Conservation (phyloP, 2,797 vertebrate species). For the Anguilla obscura region DNA sequence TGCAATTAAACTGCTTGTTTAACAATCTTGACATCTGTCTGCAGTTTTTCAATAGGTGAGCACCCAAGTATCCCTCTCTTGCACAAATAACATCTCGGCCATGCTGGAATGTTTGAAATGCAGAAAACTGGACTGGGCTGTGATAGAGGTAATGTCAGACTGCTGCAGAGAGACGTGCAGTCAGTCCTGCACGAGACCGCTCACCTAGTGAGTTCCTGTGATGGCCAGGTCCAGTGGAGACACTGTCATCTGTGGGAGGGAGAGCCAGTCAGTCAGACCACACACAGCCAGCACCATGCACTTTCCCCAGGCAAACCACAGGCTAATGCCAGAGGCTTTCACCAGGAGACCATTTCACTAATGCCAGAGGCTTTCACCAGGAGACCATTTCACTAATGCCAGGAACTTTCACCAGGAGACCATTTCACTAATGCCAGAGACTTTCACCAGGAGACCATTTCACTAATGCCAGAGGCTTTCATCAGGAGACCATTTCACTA, state of each 20-base stretch:
- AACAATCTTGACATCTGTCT: neutral
- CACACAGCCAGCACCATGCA: neutral
- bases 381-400: too few relatives aligned
- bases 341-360: too few relatives aligned
- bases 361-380: too few relatives aligned
- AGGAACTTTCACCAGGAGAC: too few relatives aligned
- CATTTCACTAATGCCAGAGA: too few relatives aligned
- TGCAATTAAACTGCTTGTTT: neutral
- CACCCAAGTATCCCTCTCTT: neutral
- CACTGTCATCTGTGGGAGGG: neutral
- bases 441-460: neutral
- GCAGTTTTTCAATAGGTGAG: neutral
- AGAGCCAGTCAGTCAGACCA: neutral
- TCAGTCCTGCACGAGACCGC: neutral
- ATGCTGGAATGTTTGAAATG: constrained; percentile 6
- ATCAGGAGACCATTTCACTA: neutral
- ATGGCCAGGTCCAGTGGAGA: constrained; percentile 7
- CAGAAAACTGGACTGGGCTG: neutral
- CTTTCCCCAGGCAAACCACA: neutral
- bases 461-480: neutral
- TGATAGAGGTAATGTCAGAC: neutral
- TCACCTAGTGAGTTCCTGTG: constrained; percentile 10
- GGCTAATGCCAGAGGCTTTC: neutral
- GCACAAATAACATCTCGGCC: neutral
- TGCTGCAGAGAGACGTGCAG: neutral